These are phyloP conservation scores for Anoura caudifer DNA, from an alignment of 2,113 vertebrate species.

Conservation along the genomic window DNA sequence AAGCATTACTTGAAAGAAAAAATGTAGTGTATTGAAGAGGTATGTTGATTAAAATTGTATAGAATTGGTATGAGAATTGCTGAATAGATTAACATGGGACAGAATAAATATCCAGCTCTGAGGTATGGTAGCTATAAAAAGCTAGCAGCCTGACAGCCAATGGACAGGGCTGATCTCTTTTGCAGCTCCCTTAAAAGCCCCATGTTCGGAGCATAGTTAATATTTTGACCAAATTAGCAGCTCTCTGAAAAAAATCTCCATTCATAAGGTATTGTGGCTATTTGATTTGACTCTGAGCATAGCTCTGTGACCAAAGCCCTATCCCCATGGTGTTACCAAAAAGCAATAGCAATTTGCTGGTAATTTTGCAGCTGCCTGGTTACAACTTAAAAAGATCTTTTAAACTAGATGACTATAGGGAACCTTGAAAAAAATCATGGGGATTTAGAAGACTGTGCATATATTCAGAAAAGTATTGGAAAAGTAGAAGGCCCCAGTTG, in stretches of 20 bases:
- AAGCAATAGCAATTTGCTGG: neutral
- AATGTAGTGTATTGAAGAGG: neutral
- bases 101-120: neutral
- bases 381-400: neutral
- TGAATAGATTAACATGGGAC: neutral
- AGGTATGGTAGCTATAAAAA: neutral
- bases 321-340: neutral
- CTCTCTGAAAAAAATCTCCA: neutral
- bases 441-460: neutral
- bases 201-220: neutral
- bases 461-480: neutral
- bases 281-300: conserved; percentile 7
- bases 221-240: neutral
- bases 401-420: neutral
- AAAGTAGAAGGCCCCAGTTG: neutral
- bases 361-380: neutral
- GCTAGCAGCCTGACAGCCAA: neutral
- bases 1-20: conserved; percentile 3
- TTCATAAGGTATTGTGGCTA: neutral
- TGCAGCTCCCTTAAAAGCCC: neutral
- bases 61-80: neutral
- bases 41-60: neutral
- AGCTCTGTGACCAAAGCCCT: neutral
- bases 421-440: conserved; percentile 6
- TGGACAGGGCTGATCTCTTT: neutral